Base-by-base conservation (phyloP, 2,797 vertebrate species). In the Bucorvus abyssinicus region DNA sequence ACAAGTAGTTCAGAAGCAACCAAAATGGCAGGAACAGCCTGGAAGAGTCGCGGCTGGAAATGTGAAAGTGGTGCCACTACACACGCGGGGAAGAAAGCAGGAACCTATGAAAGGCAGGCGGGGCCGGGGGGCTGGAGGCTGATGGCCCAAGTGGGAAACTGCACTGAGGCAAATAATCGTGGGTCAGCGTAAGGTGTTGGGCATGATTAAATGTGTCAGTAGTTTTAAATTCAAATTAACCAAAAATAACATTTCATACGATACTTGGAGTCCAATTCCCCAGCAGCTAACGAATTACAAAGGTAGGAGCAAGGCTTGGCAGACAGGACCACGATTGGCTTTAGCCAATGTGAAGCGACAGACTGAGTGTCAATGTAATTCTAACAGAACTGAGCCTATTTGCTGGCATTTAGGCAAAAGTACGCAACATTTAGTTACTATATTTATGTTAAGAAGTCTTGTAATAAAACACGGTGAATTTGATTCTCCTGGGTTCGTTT, bases 361-460 rank as follows among this genome's bases (percentile, higher is more conserved):
- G 49, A 20, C 64, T 71, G 82, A 85, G 88, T 70, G 69, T 56
- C 90, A 67, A 23, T 84, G 23, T 64, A 84, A 64, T 87, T 68
- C 45, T 45, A 47, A 53, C 34, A 89, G n/a, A 87, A 55, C 42
- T 45, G 81, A 49, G 52, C 9, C 44, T 12, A 6, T 82, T 79
- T 79, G 57, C 68, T 89, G 79, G 68, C 68, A 68, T 80, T 95
- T 77, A 60, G 49, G 45, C 82, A 75, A 87, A 89, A 30, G 29
- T 47, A 63, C 40, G 18, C 27, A 26, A 42, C 21, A 18, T 81
- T 78, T 64, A 34, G n/a, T 60, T 69, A 11, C 24, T 53, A 13
- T 40, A 40, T 40, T 69, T 86, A 52, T 42, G 12, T 42, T 78
- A 78, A 71, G 34, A 81, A 63, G 16, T 17, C 22, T 36, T 90